These are phyloP conservation scores for Pseudococcus longispinus DNA, from an alignment of 2,888 invertebrate species.

Conservation along the genomic window DNA sequence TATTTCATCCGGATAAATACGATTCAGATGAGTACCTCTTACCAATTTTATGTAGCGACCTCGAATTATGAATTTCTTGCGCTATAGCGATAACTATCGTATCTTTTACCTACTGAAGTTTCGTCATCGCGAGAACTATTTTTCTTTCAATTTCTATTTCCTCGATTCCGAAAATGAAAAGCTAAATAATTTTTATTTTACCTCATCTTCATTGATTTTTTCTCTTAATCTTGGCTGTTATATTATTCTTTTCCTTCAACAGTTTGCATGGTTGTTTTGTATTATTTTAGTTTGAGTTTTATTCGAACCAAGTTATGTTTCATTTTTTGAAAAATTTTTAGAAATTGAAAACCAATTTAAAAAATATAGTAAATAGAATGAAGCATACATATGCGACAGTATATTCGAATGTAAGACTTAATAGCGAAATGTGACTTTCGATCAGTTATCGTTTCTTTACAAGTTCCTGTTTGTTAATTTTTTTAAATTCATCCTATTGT, in stretches of 20 bases:
- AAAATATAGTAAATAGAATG: not conserved
- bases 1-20: conserved; percentile 66
- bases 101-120: not conserved
- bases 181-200: conserved; percentile 1
- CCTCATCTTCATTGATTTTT: not conserved
- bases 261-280: not conserved
- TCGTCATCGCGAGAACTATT: not conserved
- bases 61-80: conserved; percentile 17
- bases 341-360: not conserved
- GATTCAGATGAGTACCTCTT: conserved; percentile 69
- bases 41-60: conserved; percentile 63
- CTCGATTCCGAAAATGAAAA: not conserved
- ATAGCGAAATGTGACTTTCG: conserved; percentile 20
- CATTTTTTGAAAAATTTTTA: conserved; percentile 15
- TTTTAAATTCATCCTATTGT: conserved; percentile 30
- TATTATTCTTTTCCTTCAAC: not conserved
- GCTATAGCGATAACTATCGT: not conserved
- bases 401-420: conserved; percentile 6
- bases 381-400: conserved; percentile 6
- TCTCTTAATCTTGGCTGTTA: not conserved
- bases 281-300: conserved; percentile 18
- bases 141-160: not conserved
- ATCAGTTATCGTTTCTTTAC: conserved; percentile 35
- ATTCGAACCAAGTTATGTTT: not conserved
- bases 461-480: conserved; percentile 38